Percentiles rank a stretch among this genome's conserved stretches.
phyloP scores from a whole-genome alignment of 2,797 vertebrate genomes.

The Arnoldichthys spilopterus region DNA sequence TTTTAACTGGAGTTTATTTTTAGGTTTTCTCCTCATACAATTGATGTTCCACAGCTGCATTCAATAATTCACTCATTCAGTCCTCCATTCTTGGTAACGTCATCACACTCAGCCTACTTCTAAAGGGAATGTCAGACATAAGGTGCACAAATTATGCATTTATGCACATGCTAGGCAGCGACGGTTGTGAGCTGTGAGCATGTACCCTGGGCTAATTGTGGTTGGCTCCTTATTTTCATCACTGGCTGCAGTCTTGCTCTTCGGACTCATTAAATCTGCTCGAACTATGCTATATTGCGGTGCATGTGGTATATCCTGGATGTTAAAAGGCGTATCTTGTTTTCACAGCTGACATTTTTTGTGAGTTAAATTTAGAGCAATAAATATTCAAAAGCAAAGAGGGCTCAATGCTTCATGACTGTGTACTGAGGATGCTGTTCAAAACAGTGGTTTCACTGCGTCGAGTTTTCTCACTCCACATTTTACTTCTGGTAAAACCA shows the following conservation, averaged over 20 bases:
- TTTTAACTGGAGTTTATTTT: not conserved
- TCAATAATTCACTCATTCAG: slow-evolving; percentile 9
- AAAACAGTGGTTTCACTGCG: not conserved
- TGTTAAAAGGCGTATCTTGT: slow-evolving; percentile 10
- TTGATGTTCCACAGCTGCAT: not conserved
- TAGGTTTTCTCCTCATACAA: not conserved
- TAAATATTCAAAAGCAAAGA: not conserved
- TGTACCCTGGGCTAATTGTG: slow-evolving; percentile 1
- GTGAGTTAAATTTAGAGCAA: slow-evolving; percentile 27
- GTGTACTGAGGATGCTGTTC: not conserved
- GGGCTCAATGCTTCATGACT: slow-evolving; percentile 1
- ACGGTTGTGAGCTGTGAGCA: not conserved
- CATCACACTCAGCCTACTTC: not conserved
- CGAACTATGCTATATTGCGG: not conserved
- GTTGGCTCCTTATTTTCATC: not conserved
- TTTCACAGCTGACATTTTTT: slow-evolving; percentile 12
- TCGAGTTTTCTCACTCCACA: not conserved
- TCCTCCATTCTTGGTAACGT: slow-evolving; percentile 5
- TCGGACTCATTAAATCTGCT: not conserved
- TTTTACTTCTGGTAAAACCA: not conserved
- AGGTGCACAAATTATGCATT: slow-evolving; percentile 24
- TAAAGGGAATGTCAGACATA: slow-evolving; percentile 12
- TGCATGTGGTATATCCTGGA: not conserved
- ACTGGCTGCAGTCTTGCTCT: not conserved
- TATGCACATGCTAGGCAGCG: not conserved